These are phyloP conservation scores for Macrophya annulata DNA, from an alignment of 2,888 invertebrate genomes.

Conservation along the genomic window DNA sequence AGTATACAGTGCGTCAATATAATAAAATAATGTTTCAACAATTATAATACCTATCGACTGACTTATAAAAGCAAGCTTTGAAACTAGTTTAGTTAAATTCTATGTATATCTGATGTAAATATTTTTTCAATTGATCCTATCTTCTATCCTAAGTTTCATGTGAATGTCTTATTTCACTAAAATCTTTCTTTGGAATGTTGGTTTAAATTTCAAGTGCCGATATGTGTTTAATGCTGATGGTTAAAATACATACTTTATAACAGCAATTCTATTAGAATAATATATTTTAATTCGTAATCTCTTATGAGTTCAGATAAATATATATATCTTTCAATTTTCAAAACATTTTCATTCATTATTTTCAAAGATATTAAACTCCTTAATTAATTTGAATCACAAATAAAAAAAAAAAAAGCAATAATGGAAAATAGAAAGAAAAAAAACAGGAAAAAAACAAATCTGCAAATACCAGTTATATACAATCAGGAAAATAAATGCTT, in stretches of 20 bases:
- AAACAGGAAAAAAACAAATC: not conserved
- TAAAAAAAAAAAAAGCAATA: not conserved
- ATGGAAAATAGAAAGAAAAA: not conserved
- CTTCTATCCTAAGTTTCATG: slow-evolving; percentile 30
- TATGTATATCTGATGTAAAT: slow-evolving; percentile 38
- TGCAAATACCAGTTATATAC: slow-evolving; percentile 37
- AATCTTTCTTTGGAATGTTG: slow-evolving; percentile 44
- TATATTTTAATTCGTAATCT: slow-evolving; percentile 36
- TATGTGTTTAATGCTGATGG: slow-evolving; percentile 46
- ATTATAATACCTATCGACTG: slow-evolving; percentile 21
- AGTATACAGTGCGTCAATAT: slow-evolving; percentile 20
- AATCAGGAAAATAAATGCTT: slow-evolving; percentile 32
- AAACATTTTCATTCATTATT: slow-evolving; percentile 25
- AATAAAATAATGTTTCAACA: slow-evolving; percentile 26
- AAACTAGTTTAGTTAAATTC: slow-evolving; percentile 27
- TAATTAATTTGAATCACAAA: not conserved
- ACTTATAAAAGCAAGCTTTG: slow-evolving; percentile 44
- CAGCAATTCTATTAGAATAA: slow-evolving; percentile 50
- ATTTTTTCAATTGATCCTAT: not conserved
- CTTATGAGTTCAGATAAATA: slow-evolving; percentile 35
- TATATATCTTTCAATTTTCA: slow-evolving; percentile 34
- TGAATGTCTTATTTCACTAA: slow-evolving; percentile 22
- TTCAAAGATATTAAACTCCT: slow-evolving; percentile 17
- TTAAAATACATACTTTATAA: slow-evolving; percentile 46
- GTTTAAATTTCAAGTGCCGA: slow-evolving; percentile 43